Evolutionary conservation across 1,140 invertebrate species (phyloP).

Genomic region (Drosophila micromelanica): DNA sequence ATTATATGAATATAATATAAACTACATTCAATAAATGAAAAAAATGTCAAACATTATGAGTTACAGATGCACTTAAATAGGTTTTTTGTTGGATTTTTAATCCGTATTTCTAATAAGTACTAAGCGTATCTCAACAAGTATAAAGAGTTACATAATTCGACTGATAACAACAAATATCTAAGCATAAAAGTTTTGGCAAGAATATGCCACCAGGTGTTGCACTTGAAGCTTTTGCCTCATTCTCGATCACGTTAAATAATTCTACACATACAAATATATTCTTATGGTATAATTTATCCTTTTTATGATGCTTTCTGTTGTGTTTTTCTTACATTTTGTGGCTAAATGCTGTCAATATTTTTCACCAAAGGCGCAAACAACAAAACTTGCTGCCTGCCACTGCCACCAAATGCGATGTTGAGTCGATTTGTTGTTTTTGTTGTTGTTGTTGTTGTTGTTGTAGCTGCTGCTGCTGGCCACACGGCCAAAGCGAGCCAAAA

Average conservation of each 20-base stretch:
- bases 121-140: not conserved
- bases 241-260: not conserved
- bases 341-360: constrained; percentile 77
- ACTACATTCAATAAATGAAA: no score
- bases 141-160: no score
- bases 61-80: no score
- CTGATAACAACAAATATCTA: no score
- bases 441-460: constrained; percentile 21
- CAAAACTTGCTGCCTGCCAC: constrained; percentile 59
- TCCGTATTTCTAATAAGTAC: not conserved
- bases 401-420: constrained; percentile 62
- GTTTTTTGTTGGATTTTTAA: not conserved
- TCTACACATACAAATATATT: not conserved
- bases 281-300: constrained; percentile 29
- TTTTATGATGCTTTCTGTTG: constrained; percentile 31
- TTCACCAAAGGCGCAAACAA: constrained; percentile 77
- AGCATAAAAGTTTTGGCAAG: no score
- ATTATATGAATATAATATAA: no score
- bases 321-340: constrained; percentile 56
- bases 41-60: no score
- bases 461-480: constrained; percentile 59
- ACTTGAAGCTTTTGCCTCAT: not conserved
- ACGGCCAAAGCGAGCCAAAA: constrained; percentile 82
- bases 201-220: not conserved
- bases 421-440: constrained; percentile 45